phyloP scores from a whole-genome alignment of 2,113 vertebrate species.

The Pandion haliaetus region DNA sequence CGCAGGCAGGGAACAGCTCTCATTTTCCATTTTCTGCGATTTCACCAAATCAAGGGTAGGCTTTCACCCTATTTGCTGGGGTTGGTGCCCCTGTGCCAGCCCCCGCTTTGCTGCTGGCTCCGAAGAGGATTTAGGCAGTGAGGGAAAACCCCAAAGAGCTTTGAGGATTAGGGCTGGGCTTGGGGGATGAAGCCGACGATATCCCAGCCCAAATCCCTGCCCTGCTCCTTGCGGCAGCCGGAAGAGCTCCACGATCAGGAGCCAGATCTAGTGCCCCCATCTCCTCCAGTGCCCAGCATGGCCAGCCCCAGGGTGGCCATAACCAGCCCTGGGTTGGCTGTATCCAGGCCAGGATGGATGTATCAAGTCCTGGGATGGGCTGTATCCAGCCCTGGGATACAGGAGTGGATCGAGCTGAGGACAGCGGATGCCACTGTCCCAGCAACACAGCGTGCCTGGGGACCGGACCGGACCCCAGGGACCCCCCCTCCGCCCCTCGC shows the following conservation, averaged over 20 bases:
- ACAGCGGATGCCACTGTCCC: too few relatives aligned
- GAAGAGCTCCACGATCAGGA: too few relatives aligned
- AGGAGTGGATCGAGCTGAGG: too few relatives aligned
- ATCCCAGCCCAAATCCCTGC: neutral
- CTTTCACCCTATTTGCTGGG: neutral
- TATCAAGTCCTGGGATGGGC: neutral
- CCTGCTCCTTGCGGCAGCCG: fast-evolving
- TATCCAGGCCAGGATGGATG: neutral
- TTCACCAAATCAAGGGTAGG: neutral
- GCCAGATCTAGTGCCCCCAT: neutral
- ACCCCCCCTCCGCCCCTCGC: neutral
- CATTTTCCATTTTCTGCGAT: neutral
- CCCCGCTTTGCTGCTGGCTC: neutral
- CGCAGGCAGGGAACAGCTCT: neutral
- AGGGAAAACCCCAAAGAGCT: neutral
- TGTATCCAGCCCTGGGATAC: neutral
- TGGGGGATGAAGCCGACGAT: neutral
- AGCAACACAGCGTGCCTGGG: too few relatives aligned
- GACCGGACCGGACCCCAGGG: neutral
- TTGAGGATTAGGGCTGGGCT: neutral
- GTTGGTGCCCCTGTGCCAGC: neutral
- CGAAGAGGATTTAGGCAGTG: neutral
- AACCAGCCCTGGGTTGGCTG: neutral
- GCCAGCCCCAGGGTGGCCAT: neutral
- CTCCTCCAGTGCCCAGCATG: neutral